These are phyloP conservation scores for Galeopterus variegatus DNA, from an alignment of 2,113 vertebrate species.

Conservation along the genomic window DNA sequence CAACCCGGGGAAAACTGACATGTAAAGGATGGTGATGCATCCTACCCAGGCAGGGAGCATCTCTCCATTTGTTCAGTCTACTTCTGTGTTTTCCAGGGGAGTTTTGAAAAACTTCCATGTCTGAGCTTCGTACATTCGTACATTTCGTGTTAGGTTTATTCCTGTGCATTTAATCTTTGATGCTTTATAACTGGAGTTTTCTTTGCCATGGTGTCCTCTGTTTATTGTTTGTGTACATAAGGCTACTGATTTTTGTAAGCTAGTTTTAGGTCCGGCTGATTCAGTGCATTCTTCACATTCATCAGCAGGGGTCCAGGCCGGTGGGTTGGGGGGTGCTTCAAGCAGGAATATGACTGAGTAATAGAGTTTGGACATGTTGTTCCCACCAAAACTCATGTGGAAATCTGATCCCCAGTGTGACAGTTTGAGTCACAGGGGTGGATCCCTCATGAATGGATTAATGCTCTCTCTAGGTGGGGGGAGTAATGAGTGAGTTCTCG, in stretches of 20 bases:
- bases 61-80: not conserved
- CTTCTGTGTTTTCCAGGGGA: not conserved
- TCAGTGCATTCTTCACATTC: not conserved
- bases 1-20: not conserved
- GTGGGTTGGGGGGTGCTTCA: not conserved
- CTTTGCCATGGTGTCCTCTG: not conserved
- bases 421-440: too few species aligned
- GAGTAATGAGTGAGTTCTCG: too few species aligned
- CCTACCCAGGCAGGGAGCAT: not conserved
- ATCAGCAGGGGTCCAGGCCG: not conserved
- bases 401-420: too few species aligned
- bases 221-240: not conserved
- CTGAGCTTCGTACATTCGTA: not conserved
- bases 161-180: not conserved
- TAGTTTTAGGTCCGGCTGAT: not conserved
- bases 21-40: too few species aligned
- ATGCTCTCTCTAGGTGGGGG: too few species aligned
- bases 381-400: too few species aligned
- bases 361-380: too few species aligned
- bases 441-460: too few species aligned
- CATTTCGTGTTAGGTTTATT: not conserved
- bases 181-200: not conserved
- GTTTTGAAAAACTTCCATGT: not conserved
- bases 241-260: not conserved
- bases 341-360: not conserved